Evolutionary conservation across 2,797 vertebrate genomes (phyloP), one percentile per base, ranked within the genome.

Genomic region (Margarornis squamiger): DNA sequence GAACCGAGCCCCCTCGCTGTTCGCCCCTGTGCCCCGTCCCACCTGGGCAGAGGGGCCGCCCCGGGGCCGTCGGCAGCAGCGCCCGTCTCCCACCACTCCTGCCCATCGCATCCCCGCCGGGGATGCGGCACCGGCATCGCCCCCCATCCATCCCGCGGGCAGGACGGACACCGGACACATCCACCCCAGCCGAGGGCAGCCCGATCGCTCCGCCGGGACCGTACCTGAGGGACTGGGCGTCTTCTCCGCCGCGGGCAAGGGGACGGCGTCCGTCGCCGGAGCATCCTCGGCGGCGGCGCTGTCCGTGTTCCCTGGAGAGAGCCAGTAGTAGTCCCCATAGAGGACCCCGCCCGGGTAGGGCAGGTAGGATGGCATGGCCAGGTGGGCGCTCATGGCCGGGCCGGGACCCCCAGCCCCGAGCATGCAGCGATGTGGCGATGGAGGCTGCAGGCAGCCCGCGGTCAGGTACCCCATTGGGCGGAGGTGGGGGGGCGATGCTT

Each of bases 371-470:
- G 58, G 80, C 51, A 92, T 61, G 32, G 86, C 93, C 57, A 94
- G 71, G 59, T 95, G 94, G 46, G 93, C 22, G 1, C 88, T 96
- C 94, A 96, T 96, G 77, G 71, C 88, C 26, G 43, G 46, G 26
- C 45, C n/a, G 13, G 65, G 49, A 5, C 23, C 20, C 46, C 72
- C 63, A 38, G 52, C 36, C 19, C 72, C 43, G 14, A 72, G 57
- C 62, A 54, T 46, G 36, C 38, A 1, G 45, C 2, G 39, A 29
- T 26, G 14, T 13, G n/a, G 9, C 8, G 1, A 32, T 6, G 3
- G 32, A 48, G 21, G 14, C 14, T 52, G 41, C 27, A 7, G 39
- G 39, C 27, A 27, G 67, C 19, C 21, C 15, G 22, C 12, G 9
- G 18, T 14, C 46, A 12, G 8, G 39, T 26, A n/a, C 36, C 38